Evolutionary conservation across 2,797 vertebrate genomes (phyloP).

Genomic region (Coilia nasus): DNA sequence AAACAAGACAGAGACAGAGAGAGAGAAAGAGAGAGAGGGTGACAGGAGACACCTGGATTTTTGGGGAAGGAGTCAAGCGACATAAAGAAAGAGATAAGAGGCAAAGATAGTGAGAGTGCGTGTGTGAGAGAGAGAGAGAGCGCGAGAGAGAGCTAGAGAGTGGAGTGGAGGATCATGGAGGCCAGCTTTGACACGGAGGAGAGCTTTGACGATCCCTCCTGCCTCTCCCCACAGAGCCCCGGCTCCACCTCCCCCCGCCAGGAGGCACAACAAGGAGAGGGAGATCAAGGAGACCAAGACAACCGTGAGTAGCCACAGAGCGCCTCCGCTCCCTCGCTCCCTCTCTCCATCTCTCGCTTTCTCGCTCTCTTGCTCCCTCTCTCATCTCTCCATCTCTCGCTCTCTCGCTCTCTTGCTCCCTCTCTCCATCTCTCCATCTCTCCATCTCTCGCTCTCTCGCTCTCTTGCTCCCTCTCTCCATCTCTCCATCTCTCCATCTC

Average conservation of each 20-base stretch:
- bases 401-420: background rate
- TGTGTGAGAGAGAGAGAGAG: constrained; percentile 64
- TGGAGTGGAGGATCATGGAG: constrained; percentile 70
- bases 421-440: background rate
- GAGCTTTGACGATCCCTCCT: constrained; percentile 85
- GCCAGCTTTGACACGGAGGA: constrained; percentile 85
- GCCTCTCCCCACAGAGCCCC: constrained; percentile 86
- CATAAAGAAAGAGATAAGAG: constrained; percentile 40
- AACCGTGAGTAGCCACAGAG: constrained; percentile 79
- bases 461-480: background rate
- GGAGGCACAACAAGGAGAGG: constrained; percentile 85
- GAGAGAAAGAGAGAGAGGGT: constrained; percentile 55
- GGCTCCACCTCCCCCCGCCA: constrained; percentile 85
- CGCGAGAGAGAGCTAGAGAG: constrained; percentile 49
- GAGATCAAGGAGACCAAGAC: constrained; percentile 89
- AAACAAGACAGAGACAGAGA: constrained; percentile 52
- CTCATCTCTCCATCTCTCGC: background rate
- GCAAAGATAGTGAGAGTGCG: constrained; percentile 48
- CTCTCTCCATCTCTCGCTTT: background rate
- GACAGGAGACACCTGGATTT: constrained; percentile 18
- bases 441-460: background rate
- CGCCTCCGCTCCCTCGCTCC: background rate
- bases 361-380: background rate
- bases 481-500: too few relatives aligned
- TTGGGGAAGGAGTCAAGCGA: constrained; percentile 24